Percentiles rank a stretch among this genome's conserved stretches.
These are phyloP conservation scores for Cheilosia grossa DNA, from an alignment of 2,888 invertebrate genomes.

Conservation along the genomic window DNA sequence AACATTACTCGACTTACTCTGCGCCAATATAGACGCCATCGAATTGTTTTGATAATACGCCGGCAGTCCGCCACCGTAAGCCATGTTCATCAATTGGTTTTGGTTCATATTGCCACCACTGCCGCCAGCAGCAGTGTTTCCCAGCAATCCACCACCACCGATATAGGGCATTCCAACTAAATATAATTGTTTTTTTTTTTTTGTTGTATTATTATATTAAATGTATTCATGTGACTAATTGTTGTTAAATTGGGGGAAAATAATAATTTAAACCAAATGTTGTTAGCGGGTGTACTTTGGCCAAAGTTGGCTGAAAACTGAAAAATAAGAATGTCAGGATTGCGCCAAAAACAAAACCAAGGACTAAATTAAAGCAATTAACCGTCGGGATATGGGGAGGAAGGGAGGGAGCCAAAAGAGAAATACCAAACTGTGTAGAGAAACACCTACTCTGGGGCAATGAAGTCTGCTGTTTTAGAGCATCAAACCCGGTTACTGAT, in stretches of 20 bases:
- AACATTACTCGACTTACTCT: constrained; percentile 88
- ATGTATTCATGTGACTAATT: background rate
- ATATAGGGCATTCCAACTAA: constrained; percentile 66
- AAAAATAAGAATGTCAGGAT: constrained; percentile 8
- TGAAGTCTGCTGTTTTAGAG: constrained; percentile 57
- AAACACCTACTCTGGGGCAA: constrained; percentile 65
- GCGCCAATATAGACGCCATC: constrained; percentile 91
- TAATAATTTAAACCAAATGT: constrained; percentile 4
- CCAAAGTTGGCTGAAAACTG: background rate
- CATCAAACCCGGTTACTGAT: constrained; percentile 63
- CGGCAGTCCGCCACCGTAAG: constrained; percentile 83
- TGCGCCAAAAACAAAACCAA: background rate
- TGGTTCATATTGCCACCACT: constrained; percentile 73
- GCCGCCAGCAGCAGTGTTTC: constrained; percentile 57
- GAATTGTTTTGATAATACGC: constrained; percentile 81
- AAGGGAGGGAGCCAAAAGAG: background rate
- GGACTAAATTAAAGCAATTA: constrained; percentile 5
- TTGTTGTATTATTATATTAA: background rate
- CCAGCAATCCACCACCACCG: constrained; percentile 62
- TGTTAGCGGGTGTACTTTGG: background rate
- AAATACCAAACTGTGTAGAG: background rate
- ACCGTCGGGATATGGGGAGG: background rate
- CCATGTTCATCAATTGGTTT: constrained; percentile 82
- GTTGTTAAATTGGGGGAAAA: background rate
- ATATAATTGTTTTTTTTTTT: constrained; percentile 33